Conservation (phyloP, 2,888 invertebrate genomes). For the Megamerina dolium region DNA sequence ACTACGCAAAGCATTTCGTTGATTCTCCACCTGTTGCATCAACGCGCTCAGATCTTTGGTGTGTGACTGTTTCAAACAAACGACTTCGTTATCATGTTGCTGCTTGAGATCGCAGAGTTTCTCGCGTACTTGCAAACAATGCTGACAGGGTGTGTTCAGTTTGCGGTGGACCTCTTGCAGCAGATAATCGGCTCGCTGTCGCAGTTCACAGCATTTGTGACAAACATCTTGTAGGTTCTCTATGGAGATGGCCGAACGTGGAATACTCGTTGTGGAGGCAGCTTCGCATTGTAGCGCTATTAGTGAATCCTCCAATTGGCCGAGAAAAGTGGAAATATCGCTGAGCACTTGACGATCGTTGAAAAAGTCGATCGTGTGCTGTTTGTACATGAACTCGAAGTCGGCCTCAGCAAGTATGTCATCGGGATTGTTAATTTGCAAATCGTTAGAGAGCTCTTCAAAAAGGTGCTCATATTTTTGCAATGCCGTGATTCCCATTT, state of each 20-base stretch:
- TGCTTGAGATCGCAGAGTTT: slow-evolving; percentile 45
- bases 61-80: slow-evolving; percentile 46
- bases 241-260: slow-evolving; percentile 32
- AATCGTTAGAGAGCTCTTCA: slow-evolving; percentile 37
- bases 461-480: slow-evolving; percentile 43
- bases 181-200: slow-evolving; percentile 53
- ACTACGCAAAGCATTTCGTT: slow-evolving; percentile 28
- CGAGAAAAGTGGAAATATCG: slow-evolving; percentile 35
- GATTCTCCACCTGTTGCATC: slow-evolving; percentile 35
- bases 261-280: slow-evolving; percentile 21
- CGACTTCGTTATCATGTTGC: slow-evolving; percentile 47
- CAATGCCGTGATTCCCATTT: slow-evolving; percentile 31
- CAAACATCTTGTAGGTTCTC: slow-evolving; percentile 54
- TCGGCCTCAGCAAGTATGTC: slow-evolving; percentile 43
- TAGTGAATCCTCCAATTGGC: slow-evolving; percentile 37
- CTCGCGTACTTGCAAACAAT: slow-evolving; percentile 51
- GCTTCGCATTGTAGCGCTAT: slow-evolving; percentile 33
- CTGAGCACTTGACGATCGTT: slow-evolving; percentile 36
- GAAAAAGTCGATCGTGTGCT: slow-evolving; percentile 36
- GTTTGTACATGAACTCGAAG: slow-evolving; percentile 43
- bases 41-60: slow-evolving; percentile 34
- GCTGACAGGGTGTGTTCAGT: slow-evolving; percentile 47
- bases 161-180: slow-evolving; percentile 37
- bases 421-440: slow-evolving; percentile 38
- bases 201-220: slow-evolving; percentile 55